phyloP scores from a whole-genome alignment of 2,113 vertebrate genomes.

The Solea senegalensis region DNA sequence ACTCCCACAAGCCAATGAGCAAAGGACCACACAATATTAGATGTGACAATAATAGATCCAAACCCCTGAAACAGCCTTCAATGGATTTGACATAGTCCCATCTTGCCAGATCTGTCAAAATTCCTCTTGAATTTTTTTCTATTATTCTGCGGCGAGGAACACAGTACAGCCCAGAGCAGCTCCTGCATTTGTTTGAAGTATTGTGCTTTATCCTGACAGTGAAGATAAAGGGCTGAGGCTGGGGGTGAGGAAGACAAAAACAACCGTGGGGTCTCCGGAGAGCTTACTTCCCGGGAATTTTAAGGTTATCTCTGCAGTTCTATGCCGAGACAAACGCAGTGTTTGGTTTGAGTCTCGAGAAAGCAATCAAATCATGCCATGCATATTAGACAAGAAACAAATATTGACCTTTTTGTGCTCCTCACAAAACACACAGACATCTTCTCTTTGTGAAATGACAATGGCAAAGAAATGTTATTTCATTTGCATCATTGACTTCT shows the following conservation, averaged over 20 bases:
- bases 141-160: conserved; percentile 50
- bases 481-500: conserved; percentile 53
- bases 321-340: conserved; percentile 41
- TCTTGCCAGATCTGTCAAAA: conserved; percentile 63
- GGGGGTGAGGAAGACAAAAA: conserved; percentile 31
- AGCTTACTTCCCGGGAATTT: conserved; percentile 50
- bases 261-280: conserved; percentile 31
- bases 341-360: conserved; percentile 61
- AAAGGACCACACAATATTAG: conserved; percentile 47
- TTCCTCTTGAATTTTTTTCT: conserved; percentile 60
- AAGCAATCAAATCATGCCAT: conserved; percentile 63
- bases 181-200: conserved; percentile 69
- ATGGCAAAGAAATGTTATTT: conserved; percentile 51
- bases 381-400: conserved; percentile 42
- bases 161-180: conserved; percentile 52
- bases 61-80: conserved; percentile 57
- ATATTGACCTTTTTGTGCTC: conserved; percentile 54
- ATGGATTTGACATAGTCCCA: conserved; percentile 66
- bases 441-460: conserved; percentile 55
- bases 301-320: conserved; percentile 63
- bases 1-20: conserved; percentile 42
- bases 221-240: conserved; percentile 62
- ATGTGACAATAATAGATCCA: conserved; percentile 68
- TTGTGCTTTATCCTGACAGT: conserved; percentile 71
- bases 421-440: conserved; percentile 47